Evolutionary conservation across 1,140 invertebrate species (phyloP).

Genomic region (Oncopodura yosiiana): DNA sequence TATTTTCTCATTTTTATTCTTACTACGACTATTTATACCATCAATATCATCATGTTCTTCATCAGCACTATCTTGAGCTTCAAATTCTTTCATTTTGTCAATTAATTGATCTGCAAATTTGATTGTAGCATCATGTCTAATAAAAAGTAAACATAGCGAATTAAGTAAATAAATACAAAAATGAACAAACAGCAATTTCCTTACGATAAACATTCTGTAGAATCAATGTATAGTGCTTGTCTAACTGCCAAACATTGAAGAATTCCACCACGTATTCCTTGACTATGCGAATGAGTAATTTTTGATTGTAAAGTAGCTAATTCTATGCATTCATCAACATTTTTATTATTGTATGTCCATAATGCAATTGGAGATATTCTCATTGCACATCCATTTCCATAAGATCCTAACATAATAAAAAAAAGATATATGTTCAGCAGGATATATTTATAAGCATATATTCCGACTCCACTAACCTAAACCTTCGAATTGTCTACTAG

Average conservation of each 20-base stretch:
- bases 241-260: slow-evolving; percentile 53
- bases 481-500: slow-evolving; percentile 58
- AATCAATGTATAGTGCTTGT: slow-evolving; percentile 44
- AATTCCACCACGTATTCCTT: slow-evolving; percentile 58
- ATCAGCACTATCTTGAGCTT: slow-evolving; percentile 45
- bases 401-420: no score
- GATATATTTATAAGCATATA: no score
- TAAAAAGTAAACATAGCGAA: no score
- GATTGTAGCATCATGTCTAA: slow-evolving; percentile 35
- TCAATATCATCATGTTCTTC: slow-evolving; percentile 11
- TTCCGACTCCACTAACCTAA: no score
- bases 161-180: no score
- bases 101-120: slow-evolving; percentile 50
- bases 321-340: slow-evolving; percentile 43
- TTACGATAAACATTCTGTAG: slow-evolving; percentile 42
- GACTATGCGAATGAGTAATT: slow-evolving; percentile 58
- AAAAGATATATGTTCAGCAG: no score
- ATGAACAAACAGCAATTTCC: no score
- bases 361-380: slow-evolving; percentile 59
- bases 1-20: slow-evolving; percentile 30
- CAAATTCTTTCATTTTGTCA: slow-evolving; percentile 50
- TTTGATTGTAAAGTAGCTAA: slow-evolving; percentile 45
- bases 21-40: not conserved
- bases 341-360: slow-evolving; percentile 48
- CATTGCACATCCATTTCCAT: slow-evolving; percentile 71